A percentile compares a stretch with the other conserved stretches of the same genome.
Conservation (phyloP, 1,140 invertebrate species). For the Drosophila nigrodunni region DNA sequence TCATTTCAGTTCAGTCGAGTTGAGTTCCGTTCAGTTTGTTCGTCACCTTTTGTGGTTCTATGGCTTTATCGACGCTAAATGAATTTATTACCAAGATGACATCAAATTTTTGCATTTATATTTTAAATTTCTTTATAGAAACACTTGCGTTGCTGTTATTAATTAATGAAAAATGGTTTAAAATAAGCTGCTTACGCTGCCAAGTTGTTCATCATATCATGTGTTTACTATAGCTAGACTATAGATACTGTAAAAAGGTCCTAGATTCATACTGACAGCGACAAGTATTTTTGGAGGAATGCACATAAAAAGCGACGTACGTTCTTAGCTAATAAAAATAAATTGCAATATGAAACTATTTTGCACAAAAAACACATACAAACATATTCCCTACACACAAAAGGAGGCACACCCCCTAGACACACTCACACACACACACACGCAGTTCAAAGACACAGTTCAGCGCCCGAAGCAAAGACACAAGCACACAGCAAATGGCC, state of each 20-base stretch:
- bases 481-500: conserved; percentile 24
- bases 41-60: conserved; percentile 41
- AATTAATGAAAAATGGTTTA: background rate
- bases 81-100: conserved; percentile 13
- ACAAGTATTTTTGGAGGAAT: conserved; percentile 41
- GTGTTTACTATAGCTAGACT: no score
- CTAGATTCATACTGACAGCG: conserved; percentile 18
- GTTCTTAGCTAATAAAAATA: conserved; percentile 61
- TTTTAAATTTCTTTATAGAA: conserved; percentile 14
- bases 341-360: conserved; percentile 77
- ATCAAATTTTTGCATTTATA: conserved; percentile 18
- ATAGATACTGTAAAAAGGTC: no score
- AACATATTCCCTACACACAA: background rate
- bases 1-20: conserved; percentile 28
- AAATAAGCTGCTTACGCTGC: background rate
- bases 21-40: conserved; percentile 53
- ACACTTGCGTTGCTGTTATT: background rate
- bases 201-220: no score
- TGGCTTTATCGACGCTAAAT: conserved; percentile 25
- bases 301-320: conserved; percentile 31
- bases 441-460: background rate
- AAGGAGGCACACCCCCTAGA: background rate
- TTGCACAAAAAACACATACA: conserved; percentile 14
- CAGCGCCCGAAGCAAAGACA: conserved; percentile 18
- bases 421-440: background rate